Evolutionary conservation across 2,113 vertebrate species (phyloP).

Genomic region (Emydura subglobosa): DNA sequence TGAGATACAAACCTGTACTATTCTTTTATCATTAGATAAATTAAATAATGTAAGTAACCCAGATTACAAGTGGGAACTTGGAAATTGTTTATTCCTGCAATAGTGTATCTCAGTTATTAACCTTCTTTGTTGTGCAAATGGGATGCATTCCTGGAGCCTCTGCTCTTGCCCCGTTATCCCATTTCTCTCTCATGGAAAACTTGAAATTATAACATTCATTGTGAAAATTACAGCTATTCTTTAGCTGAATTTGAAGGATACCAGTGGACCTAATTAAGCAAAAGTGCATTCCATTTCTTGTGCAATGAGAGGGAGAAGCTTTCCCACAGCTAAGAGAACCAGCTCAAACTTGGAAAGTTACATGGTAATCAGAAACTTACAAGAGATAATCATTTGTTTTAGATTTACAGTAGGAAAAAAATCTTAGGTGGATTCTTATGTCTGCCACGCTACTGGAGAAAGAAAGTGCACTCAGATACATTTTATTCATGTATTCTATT

Average conservation of each 20-base stretch:
- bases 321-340: accelerated
- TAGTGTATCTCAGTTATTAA: background rate
- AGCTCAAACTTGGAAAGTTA: background rate
- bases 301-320: background rate
- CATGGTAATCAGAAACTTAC: background rate
- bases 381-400: background rate
- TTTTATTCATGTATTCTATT: background rate
- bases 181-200: background rate
- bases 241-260: background rate
- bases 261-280: background rate
- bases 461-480: background rate
- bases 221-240: background rate
- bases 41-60: background rate
- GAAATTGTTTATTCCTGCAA: background rate
- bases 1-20: background rate
- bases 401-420: background rate
- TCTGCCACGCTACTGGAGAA: background rate
- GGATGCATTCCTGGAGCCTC: background rate
- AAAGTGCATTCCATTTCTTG: background rate
- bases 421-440: background rate
- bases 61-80: background rate
- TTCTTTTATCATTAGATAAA: background rate
- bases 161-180: background rate
- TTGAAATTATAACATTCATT: background rate
- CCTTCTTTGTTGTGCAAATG: background rate